Percentiles rank a stretch among this genome's conserved stretches.
phyloP scores from a whole-genome alignment of 2,888 invertebrate species.

The Eilema griseolum region DNA sequence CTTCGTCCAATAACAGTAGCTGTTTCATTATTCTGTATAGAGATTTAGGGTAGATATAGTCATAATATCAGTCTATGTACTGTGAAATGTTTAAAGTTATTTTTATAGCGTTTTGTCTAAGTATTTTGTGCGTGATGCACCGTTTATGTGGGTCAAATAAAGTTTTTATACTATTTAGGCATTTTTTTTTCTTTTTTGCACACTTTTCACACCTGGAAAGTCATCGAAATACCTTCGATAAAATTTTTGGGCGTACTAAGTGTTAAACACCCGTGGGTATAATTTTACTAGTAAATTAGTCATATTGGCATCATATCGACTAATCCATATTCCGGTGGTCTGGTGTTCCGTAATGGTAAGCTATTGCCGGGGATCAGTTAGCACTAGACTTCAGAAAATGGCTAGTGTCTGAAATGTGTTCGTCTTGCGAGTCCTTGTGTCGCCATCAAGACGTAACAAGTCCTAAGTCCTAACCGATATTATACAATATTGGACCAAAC shows the following conservation, averaged over 20 bases:
- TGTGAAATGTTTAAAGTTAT: constrained; percentile 45
- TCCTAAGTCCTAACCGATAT: background rate
- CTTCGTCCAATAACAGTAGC: constrained; percentile 58
- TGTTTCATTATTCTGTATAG: constrained; percentile 45
- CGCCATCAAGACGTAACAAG: no score
- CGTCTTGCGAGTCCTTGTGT: no score
- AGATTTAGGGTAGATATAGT: constrained; percentile 28
- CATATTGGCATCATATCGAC: no score
- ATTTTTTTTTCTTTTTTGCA: constrained; percentile 18
- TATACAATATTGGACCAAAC: background rate
- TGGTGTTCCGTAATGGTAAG: no score
- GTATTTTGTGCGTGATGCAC: constrained; percentile 55
- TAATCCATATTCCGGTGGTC: no score
- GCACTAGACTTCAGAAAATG: no score
- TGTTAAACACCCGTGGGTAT: no score
- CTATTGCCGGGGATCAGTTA: no score
- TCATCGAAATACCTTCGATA: background rate
- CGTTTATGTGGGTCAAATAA: constrained; percentile 63
- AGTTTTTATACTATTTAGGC: constrained; percentile 49
- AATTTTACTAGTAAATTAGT: no score
- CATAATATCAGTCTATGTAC: constrained; percentile 32
- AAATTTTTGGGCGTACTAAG: no score
- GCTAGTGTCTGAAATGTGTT: no score
- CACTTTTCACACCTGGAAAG: background rate
- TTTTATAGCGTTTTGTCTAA: constrained; percentile 62